A percentile compares a stretch with the other conserved stretches of the same genome.
These are phyloP conservation scores for Tenebrio molitor DNA, from an alignment of 1,140 invertebrate species.

Conservation along the genomic window DNA sequence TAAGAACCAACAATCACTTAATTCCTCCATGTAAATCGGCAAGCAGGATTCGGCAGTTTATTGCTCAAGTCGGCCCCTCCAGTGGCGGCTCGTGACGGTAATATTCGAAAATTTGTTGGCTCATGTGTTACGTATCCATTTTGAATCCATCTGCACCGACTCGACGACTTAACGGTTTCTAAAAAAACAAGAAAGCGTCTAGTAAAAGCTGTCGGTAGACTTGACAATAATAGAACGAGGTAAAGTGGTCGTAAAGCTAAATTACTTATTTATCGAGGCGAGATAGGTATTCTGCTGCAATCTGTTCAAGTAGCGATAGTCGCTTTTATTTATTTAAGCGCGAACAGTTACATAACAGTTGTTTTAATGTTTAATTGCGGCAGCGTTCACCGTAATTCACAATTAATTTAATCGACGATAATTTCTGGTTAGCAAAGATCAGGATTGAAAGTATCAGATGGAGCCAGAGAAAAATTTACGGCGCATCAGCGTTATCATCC, in stretches of 20 bases:
- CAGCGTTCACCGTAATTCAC: constrained; percentile 30
- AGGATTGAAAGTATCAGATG: background rate
- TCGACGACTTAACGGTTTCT: no score
- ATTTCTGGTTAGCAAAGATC: background rate
- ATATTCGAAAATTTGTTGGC: no score
- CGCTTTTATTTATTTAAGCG: constrained; percentile 25
- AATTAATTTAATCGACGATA: constrained; percentile 28
- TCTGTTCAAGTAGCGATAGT: constrained; percentile 2
- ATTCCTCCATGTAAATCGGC: constrained; percentile 5
- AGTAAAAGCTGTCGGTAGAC: no score
- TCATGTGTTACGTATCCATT: no score
- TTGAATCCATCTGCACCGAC: no score
- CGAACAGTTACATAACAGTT: constrained; percentile 36
- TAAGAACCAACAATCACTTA: constrained; percentile 19
- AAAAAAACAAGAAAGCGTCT: no score
- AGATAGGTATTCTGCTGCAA: background rate
- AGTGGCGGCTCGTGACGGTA: background rate
- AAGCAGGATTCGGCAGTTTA: background rate
- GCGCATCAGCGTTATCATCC: constrained; percentile 39
- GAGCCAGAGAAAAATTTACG: constrained; percentile 10
- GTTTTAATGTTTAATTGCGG: constrained; percentile 33
- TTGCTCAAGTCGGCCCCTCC: background rate
- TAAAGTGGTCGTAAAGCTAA: background rate
- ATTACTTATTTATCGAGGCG: constrained; percentile 1
- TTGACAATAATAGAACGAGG: background rate